These are phyloP conservation scores for Philaethria dido DNA, from an alignment of 2,888 invertebrate genomes.

Conservation along the genomic window DNA sequence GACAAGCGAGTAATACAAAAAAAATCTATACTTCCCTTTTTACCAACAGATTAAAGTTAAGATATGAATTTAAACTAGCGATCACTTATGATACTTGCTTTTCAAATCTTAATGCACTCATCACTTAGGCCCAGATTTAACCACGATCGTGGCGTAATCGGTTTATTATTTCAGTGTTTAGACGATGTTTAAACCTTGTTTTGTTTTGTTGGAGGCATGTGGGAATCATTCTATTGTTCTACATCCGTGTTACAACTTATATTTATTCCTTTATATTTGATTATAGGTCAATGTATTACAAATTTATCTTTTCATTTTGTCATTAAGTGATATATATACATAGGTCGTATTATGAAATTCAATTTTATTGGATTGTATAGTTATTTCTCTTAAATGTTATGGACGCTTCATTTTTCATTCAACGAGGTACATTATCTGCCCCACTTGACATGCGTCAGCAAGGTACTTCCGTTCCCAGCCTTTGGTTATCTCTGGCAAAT, in stretches of 20 bases:
- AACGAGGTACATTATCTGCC: conserved; percentile 56
- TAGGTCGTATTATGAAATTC: not conserved
- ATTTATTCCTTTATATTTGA: conserved; percentile 56
- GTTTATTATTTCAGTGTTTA: conserved; percentile 82
- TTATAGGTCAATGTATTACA: conserved; percentile 50
- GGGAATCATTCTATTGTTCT: conserved; percentile 82
- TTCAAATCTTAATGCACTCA: conserved; percentile 45
- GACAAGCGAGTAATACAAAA: conserved; percentile 51
- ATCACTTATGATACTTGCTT: conserved; percentile 24
- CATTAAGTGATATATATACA: not conserved
- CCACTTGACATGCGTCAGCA: conserved; percentile 63
- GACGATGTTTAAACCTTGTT: conserved; percentile 76
- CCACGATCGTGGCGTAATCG: conserved; percentile 77
- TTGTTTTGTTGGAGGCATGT: conserved; percentile 81
- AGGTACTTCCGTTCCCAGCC: conserved; percentile 76
- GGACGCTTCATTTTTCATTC: conserved; percentile 44
- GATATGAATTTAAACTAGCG: conserved; percentile 29
- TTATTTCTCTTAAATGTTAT: conserved; percentile 23
- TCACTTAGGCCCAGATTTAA: conserved; percentile 57
- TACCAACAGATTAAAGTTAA: conserved; percentile 22
- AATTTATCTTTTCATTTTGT: not conserved
- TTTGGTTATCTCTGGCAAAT: conserved; percentile 72
- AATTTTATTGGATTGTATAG: not conserved
- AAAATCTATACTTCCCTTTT: conserved; percentile 28
- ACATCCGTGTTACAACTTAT: conserved; percentile 79